A percentile compares a stretch with the other conserved stretches of the same genome.
phyloP scores from a whole-genome alignment of 2,113 vertebrate species.

The Cyphomyrus discorhynchus region DNA sequence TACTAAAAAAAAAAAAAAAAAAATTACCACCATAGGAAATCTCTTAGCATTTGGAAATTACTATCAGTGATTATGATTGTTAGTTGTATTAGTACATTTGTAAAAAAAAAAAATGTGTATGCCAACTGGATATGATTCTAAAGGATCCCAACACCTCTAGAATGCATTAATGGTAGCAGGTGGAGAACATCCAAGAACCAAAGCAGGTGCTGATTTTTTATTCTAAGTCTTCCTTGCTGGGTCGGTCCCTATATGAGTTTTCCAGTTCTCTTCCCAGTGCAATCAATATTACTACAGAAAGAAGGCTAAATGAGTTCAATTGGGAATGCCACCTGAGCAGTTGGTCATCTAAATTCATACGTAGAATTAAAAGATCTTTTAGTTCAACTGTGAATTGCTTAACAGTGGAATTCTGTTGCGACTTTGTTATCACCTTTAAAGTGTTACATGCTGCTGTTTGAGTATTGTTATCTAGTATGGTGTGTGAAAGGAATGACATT shows the following conservation, averaged over 20 bases:
- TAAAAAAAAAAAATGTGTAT: background rate
- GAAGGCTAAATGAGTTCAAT: background rate
- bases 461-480: background rate
- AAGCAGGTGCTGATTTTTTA: background rate
- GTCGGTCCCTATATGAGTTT: background rate
- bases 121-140: background rate
- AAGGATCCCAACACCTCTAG: background rate
- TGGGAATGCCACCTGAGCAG: background rate
- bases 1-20: background rate
- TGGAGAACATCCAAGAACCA: background rate
- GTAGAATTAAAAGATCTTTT: background rate
- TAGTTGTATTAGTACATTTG: background rate
- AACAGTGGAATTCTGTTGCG: background rate
- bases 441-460: background rate
- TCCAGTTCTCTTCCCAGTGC: background rate
- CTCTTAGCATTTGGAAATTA: background rate
- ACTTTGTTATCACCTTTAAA: background rate
- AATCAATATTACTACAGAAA: background rate
- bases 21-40: background rate
- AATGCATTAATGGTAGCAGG: background rate
- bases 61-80: background rate
- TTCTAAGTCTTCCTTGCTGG: background rate
- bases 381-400: background rate
- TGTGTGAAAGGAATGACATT: background rate
- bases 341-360: background rate